Conservation (phyloP, 2,888 invertebrate species). For the Heteropelma amictum region DNA sequence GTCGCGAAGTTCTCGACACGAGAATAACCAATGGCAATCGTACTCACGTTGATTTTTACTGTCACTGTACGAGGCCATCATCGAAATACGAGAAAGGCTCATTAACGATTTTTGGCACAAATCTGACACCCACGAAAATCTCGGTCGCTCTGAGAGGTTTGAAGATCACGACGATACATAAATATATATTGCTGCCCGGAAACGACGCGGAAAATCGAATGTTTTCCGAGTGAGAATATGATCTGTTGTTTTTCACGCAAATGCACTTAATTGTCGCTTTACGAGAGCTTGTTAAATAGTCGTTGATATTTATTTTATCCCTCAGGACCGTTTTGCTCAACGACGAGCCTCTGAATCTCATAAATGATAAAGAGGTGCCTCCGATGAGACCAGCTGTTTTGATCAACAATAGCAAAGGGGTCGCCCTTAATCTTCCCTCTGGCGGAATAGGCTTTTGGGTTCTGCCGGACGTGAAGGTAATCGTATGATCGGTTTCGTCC, state of each 20-base stretch:
- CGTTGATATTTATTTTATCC: constrained; percentile 8
- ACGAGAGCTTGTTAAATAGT: background rate
- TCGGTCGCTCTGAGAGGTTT: constrained; percentile 79
- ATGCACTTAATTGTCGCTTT: background rate
- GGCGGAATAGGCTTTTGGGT: constrained; percentile 88
- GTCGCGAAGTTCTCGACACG: constrained; percentile 84
- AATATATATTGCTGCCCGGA: constrained; percentile 74
- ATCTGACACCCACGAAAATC: constrained; percentile 81
- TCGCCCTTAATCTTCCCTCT: constrained; percentile 82
- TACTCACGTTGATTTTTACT: constrained; percentile 81
- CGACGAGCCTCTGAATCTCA: constrained; percentile 81
- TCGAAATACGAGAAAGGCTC: constrained; percentile 82
- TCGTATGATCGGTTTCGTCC: constrained; percentile 71
- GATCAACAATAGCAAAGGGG: constrained; percentile 79
- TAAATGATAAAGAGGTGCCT: constrained; percentile 80
- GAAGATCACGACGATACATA: constrained; percentile 73
- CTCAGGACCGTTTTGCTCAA: constrained; percentile 83
- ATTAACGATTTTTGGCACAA: constrained; percentile 85
- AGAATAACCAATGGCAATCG: constrained; percentile 77
- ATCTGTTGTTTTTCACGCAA: background rate
- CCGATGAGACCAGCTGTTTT: constrained; percentile 78
- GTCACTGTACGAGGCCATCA: constrained; percentile 88
- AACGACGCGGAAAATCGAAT: constrained; percentile 67
- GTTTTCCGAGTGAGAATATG: constrained; percentile 70
- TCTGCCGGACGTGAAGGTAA: constrained; percentile 82